Evolutionary conservation across 92 coral and sea anemone genomes (phyloP), one percentile per base, ranked within the genome.

Genomic region (Epizoanthus scotinus): DNA sequence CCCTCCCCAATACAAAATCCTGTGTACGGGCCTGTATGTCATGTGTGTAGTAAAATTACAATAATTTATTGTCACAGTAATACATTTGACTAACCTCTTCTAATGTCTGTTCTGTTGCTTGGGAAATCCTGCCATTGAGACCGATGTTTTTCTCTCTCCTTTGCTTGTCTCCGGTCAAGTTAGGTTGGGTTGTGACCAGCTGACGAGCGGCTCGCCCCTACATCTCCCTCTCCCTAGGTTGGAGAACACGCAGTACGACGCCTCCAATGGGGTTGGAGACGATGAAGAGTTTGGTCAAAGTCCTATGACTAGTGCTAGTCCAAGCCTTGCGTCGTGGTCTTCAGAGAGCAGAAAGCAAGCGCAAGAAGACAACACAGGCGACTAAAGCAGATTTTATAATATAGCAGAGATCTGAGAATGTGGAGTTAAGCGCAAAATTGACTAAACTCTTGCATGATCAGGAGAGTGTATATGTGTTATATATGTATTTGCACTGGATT

Each of bases 221-320:
- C 81, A 75, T 75, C 81, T 75, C 68, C 81, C 81, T 75, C 81
- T 75, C 81, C 81, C 81, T 67, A 75, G 81, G 81, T 75, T 75
- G 81, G 81, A 75, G 81, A 75, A 75, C 47, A 63, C 81, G 2
- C 81, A 75, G 40, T 75, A 75, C 17, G 81, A 75, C 19, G 68
- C 68, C 68, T 59, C 81, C 25, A 75, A 75, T 60, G 81, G 81
- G 81, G 81, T 75, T 60, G 81, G 81, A 22, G 81, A 75, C 25
- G 81, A 75, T 0, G 81, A 75, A 24, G 81, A 75, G 81, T 75
- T 75, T 22, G 81, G 81, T 28, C 81, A 75, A 60, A 75, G 81
- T 53, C 81, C 81, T 40, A 75, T 75, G 81, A 75, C 81, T 15
- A 75, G 81, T 21, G 63, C 66, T 29, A 75, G 81, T 24, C 81